Percentiles rank a stretch among this genome's conserved stretches.
Evolutionary conservation across 1,140 invertebrate species (phyloP).

Genomic region (Leptinotarsa defecta): DNA sequence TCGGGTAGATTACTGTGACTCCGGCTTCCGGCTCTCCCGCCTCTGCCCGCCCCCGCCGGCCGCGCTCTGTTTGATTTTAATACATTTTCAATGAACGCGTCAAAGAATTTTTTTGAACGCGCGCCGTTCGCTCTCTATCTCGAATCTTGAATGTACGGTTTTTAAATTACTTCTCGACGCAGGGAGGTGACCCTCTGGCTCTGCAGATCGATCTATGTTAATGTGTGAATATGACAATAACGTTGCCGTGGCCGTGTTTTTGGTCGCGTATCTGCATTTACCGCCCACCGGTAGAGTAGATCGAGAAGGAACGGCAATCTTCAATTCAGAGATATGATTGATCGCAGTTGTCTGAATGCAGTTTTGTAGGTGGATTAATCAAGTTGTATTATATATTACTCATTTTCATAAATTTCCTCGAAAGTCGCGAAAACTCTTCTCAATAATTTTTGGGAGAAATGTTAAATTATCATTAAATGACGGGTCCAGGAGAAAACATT

Average conservation of each 20-base stretch:
- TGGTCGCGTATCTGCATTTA: not conserved
- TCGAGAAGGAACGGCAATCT: not conserved
- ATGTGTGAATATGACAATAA: constrained; percentile 6
- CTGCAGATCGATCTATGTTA: constrained; percentile 5
- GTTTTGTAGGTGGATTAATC: no score
- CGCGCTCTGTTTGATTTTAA: constrained; percentile 53
- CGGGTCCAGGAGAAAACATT: no score
- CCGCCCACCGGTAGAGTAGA: not conserved
- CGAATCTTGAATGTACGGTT: constrained; percentile 41
- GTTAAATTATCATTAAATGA: no score
- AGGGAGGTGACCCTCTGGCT: not conserved
- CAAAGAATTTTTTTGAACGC: constrained; percentile 43
- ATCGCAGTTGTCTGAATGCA: no score
- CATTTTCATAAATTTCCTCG: no score
- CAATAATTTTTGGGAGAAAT: no score
- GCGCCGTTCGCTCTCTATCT: not conserved
- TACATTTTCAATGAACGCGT: constrained; percentile 55
- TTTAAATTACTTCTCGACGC: constrained; percentile 11
- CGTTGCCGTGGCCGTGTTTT: not conserved
- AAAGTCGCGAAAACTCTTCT: no score
- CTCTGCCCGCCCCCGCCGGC: constrained; percentile 21
- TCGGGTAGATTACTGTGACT: constrained; percentile 32
- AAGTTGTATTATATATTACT: no score
- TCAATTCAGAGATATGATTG: no score
- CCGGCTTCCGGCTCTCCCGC: not conserved